These are phyloP conservation scores for Bubo bubo DNA, from an alignment of 2,113 vertebrate genomes.

Conservation along the genomic window DNA sequence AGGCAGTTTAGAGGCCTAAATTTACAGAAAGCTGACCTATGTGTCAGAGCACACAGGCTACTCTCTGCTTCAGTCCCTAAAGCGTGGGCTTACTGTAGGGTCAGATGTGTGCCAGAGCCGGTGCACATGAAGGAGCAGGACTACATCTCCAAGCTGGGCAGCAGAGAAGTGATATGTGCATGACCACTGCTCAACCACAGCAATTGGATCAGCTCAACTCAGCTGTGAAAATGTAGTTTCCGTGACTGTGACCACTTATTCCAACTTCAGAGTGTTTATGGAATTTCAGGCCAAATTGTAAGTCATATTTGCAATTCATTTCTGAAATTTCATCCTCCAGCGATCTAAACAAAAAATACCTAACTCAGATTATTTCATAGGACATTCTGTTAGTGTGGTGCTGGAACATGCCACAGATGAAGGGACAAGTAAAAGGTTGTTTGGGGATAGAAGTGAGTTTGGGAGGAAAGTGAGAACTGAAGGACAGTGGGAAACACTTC, in stretches of 20 bases:
- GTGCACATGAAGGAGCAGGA: background rate
- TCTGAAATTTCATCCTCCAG: background rate
- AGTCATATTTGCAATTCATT: background rate
- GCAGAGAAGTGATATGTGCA: fast-evolving
- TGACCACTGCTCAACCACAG: background rate
- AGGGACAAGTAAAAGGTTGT: background rate
- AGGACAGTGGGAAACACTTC: background rate
- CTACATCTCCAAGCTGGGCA: background rate
- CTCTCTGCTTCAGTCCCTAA: background rate
- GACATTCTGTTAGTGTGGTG: background rate
- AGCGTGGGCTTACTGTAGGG: background rate
- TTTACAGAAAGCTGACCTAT: background rate
- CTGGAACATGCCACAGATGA: background rate
- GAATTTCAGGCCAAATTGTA: background rate
- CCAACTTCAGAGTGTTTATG: background rate
- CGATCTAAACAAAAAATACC: background rate
- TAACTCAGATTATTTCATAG: background rate
- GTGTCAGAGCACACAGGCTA: background rate
- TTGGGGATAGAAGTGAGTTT: background rate
- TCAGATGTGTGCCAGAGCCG: background rate
- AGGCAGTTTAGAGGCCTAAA: background rate
- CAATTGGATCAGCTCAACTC: background rate
- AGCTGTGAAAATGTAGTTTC: background rate
- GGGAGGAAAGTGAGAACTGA: background rate
- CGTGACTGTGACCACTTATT: background rate